Base-by-base conservation (phyloP, 2,888 invertebrate genomes). In the Hesperia comma region DNA sequence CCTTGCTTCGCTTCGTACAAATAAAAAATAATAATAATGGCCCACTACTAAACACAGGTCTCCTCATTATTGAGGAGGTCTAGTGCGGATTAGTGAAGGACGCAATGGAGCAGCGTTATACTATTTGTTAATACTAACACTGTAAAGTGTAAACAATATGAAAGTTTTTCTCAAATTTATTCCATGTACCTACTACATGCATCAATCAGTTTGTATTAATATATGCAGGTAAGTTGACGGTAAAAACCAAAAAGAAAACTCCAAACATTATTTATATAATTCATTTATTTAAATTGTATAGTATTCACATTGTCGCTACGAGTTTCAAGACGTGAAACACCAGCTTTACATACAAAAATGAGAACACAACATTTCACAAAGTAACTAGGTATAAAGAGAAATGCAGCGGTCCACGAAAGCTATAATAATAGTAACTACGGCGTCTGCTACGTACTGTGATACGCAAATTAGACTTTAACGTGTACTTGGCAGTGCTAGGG, bases 261-360 rank as follows among this genome's bases (percentile, higher is more conserved):
- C 49, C 61, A 77, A 76, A 53, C 69, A 72, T 51, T 82, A 83
- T 89, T 91, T 92, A 90, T 92, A 92, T 92, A 92, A 92, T 92
- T 92, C 90, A 92, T 92, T 92, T 92, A 92, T 92, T 92, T 89
- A 87, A 92, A 89, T 88, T 88, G 87, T 89, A 89, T 88, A 89
- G 85, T 92, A 91, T 92, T 91, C 92, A 92, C 92, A 92, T 90
- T 86, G 85, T 87, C 83, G 88, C 90, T 86, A 87, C 82, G 82
- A 80, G 87, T 90, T 87, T 81, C 91, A 86, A 81, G 79, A 82
- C 75, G 76, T 81, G 89, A 88, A 91, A 89, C 90, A 85, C 82
- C 83, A 86, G 88, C 88, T 80, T 86, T 85, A 88, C 85, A 87
- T 90, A 90, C 84, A 90, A 90, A 66, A 90, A 90, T 88, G 89